Base-by-base conservation (phyloP, 2,797 vertebrate genomes). In the Muscicapa striata region DNA sequence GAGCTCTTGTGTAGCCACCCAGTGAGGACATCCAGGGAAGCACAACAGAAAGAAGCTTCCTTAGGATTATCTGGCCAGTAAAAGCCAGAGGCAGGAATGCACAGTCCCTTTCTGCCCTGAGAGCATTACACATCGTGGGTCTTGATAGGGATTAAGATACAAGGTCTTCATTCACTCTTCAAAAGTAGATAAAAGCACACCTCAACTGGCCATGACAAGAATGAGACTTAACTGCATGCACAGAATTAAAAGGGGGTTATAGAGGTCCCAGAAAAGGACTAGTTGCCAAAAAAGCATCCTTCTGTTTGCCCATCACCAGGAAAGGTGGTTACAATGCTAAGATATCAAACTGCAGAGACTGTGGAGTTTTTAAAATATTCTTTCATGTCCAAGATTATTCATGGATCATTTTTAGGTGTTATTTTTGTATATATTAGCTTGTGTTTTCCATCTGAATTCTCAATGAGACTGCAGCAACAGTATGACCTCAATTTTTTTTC, bases 81-180 rank as follows among this genome's bases (percentile, higher is more conserved):
- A 91, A 82, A 90, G 64, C 76, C 73, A 90, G 66, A 90, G 55
- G 55, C 84, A 89, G 74, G 78, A 92, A 74, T 19, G 58, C 77
- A 36, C 36, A 63, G 49, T 27, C 36, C 46, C 41, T 13, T 75
- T 46, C 27, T 82, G 66, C 59, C 64, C 67, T 85, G 64, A 55
- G 22, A 64, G 32, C 32, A 54, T n/a, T 30, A 41, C 9, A 87
- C 30, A 5, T 19, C 0, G 0, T 69, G 38, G 6, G 6, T 84
- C 51, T 57, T 46, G 40, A 15, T 7, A 62, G 64, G 38, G 59
- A 59, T 55, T 55, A 30, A 55, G 36, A 43, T 15, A 40, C 15
- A 63, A 80, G 16, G 26, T 34, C 52, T 77, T 73, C 43, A 62
- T 66, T 74, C 36, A 51, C 13, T 43, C 34, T 62, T 80, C 64